Base-by-base conservation (phyloP, 2,113 vertebrate genomes). In the Ivindomyrus marchei region DNA sequence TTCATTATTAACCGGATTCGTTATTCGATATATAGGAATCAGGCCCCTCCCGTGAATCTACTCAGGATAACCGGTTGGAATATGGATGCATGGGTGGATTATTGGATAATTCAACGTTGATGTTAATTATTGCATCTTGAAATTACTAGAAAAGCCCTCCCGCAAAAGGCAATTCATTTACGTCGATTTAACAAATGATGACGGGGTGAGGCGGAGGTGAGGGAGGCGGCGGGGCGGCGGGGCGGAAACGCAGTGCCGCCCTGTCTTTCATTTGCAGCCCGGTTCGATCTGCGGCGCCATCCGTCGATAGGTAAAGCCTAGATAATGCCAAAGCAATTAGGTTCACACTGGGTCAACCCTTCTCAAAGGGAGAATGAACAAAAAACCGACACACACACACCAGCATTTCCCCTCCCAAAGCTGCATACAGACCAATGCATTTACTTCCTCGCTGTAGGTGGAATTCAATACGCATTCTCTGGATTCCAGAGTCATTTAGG, bases 271-370 rank as follows among this genome's bases (percentile, higher is more conserved):
- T 86, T 74, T 53, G 58, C 15, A 27, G 27, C 21, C 85, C 3
- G 50, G 53, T 42, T 77, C 31, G 58, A 90, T 87, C 58, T 80
- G 21, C 2, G 70, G 85, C 21, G 21, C 15, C 52, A n/a, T 66
- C 49, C 39, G 62, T 77, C 85, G 36, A 86, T 74, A 74, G 84
- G 62, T 77, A 80, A 74, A 88, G 46, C 85, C 85, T 70, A 45
- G 89, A 90, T 90, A 88, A 90, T 88, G 46, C 89, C 89, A 77
- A 52, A 52, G 85, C 85, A 87, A 88, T 90, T 88, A 80, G 85
- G 85, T 90, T 90, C 85, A 87, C 66, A 52, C 49, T 50, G n/a
- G 85, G 62, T 87, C 85, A 88, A 66, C 58, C 45, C 46, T 17
- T 74, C 83, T 62, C 52, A 77, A 89, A 39, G 17, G 77, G 19